These are phyloP conservation scores for Tribolium madens DNA, from an alignment of 1,140 invertebrate genomes.

Conservation along the genomic window DNA sequence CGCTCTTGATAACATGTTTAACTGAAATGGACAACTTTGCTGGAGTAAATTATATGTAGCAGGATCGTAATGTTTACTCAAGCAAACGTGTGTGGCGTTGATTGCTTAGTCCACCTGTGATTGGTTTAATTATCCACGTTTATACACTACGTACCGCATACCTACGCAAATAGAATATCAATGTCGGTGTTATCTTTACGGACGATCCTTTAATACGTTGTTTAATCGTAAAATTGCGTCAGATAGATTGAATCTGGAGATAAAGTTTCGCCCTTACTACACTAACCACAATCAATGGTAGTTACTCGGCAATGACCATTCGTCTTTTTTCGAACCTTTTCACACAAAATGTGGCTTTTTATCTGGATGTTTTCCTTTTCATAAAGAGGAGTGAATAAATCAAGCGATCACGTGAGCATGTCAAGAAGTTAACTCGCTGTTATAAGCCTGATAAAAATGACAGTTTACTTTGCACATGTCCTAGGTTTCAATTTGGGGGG, in stretches of 20 bases:
- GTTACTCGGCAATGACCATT: background rate
- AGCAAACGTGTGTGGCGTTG: constrained; percentile 34
- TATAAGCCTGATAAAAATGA: constrained; percentile 15
- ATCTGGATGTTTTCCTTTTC: too few species aligned
- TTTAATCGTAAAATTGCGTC: constrained; percentile 31
- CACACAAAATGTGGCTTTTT: background rate
- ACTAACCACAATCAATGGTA: background rate
- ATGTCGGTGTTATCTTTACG: constrained; percentile 31
- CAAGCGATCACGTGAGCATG: too few species aligned
- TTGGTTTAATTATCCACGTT: constrained; percentile 36
- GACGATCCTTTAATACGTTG: constrained; percentile 27
- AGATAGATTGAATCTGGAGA: constrained; percentile 12
- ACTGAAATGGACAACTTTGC: constrained; percentile 32
- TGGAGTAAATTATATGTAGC: constrained; percentile 36
- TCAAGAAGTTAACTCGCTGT: background rate
- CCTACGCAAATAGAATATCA: constrained; percentile 37
- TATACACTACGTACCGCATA: constrained; percentile 1
- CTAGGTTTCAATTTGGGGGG: constrained; percentile 25
- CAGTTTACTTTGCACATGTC: constrained; percentile 14
- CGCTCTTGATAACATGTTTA: constrained; percentile 33
- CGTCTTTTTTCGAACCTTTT: background rate
- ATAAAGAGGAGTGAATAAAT: background rate
- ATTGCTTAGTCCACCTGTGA: constrained; percentile 38
- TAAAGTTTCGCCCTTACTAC: background rate
- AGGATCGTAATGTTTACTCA: constrained; percentile 26